These are phyloP conservation scores for Lacerta bilineata DNA, from an alignment of 2,797 vertebrate genomes.

Conservation along the genomic window DNA sequence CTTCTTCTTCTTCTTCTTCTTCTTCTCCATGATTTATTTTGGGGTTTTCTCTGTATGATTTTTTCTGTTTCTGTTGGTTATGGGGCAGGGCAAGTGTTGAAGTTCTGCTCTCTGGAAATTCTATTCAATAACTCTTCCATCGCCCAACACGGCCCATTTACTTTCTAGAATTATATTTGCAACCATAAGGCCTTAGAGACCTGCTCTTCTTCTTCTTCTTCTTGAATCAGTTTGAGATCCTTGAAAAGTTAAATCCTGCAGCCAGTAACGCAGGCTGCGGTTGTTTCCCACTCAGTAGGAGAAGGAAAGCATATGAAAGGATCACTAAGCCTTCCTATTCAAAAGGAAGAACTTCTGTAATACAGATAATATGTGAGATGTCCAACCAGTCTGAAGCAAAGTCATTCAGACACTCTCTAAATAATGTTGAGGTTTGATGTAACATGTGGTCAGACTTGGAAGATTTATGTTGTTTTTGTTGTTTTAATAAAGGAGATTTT, in stretches of 20 bases:
- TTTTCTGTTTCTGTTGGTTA: background rate
- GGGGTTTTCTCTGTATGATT: background rate
- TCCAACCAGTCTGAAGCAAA: background rate
- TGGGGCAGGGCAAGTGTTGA: background rate
- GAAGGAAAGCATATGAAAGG: background rate
- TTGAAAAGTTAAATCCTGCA: background rate
- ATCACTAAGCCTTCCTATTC: background rate
- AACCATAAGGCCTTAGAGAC: background rate
- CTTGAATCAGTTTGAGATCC: background rate
- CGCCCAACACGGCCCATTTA: background rate
- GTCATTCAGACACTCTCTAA: background rate
- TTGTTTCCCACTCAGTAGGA: background rate
- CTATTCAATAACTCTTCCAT: background rate
- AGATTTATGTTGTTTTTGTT: background rate
- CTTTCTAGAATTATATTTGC: background rate
- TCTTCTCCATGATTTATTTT: background rate
- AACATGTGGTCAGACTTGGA: background rate
- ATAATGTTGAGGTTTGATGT: background rate
- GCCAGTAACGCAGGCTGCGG: background rate
- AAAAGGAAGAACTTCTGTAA: background rate
- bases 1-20: background rate
- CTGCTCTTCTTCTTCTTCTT: background rate
- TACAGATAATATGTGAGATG: background rate
- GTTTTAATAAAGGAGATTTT: conserved; percentile 8
- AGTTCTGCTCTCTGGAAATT: background rate